Base-by-base conservation (phyloP, 2,888 invertebrate species). In the Campoplex capitator region DNA sequence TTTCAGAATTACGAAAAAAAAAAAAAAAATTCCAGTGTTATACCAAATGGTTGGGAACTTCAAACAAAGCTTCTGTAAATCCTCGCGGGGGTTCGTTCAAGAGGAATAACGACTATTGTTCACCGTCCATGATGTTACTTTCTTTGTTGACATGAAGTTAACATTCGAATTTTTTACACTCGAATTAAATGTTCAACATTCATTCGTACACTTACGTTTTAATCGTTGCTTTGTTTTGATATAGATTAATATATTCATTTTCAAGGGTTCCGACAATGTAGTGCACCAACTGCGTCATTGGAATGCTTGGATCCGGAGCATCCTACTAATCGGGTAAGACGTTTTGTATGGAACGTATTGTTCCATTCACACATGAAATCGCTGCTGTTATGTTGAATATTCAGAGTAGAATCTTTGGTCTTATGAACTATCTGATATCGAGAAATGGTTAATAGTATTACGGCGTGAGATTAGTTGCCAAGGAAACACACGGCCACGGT, bases 301-400 rank as follows among this genome's bases (percentile, higher is more conserved):
- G 32, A 35, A 42, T 18, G 28, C 51, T 51, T 3, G 3, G 18
- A 51, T 51, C 51, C 18, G 1, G 51, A 42, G 71, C 16, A 18
- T 9, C 35, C 23, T 23, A 13, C 28, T 18, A 35, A 71, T 18
- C 71, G 28, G 48, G 48, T 51, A 71, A 51, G 71, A 18, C 18
- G 32, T 32, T 71, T 51, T 51, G 70, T 70, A 28, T 45, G 28
- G 35, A 28, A 13, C 45, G 45, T 45, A 45, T 70, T 70, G 70
- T 70, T 45, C 70, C 9, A n/a, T 70, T 6, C 28, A 45, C 28
- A 7, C 28, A 70, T 70, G 35, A 70, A 70, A 6, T 23, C 28
- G 13, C 11, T 23, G 13, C 28, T 4, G 28, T 13, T 42, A 28
- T 32, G 28, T 28, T 16, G 45, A 16, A 71, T 32, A 32, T 48